Conservation (phyloP, 1,140 invertebrate genomes). For the Cydia pomonella region DNA sequence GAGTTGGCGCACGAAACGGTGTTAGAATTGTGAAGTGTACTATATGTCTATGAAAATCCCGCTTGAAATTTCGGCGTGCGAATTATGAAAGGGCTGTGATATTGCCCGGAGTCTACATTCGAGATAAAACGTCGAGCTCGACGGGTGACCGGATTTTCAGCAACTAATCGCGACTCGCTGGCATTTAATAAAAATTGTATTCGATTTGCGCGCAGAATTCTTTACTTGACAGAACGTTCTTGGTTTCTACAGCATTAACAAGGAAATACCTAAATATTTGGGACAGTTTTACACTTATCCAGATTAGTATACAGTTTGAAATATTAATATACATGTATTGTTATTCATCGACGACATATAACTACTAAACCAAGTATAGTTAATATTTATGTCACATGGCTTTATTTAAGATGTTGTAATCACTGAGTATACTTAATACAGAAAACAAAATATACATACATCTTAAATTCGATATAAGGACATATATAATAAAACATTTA, state of each 20-base stretch:
- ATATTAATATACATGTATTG: too few species aligned
- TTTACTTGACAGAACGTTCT: not conserved
- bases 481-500: too few species aligned
- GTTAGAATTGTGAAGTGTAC: not conserved
- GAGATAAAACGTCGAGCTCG: slow-evolving; percentile 52
- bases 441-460: too few species aligned
- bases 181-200: slow-evolving; percentile 43
- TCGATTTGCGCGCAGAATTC: slow-evolving; percentile 32
- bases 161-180: slow-evolving; percentile 40
- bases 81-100: slow-evolving; percentile 43
- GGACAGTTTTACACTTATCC: not conserved
- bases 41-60: not conserved
- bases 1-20: slow-evolving; percentile 28
- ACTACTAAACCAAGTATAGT: too few species aligned
- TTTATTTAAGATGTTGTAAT: too few species aligned
- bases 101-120: slow-evolving; percentile 59
- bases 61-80: slow-evolving; percentile 37
- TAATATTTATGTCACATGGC: too few species aligned
- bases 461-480: too few species aligned
- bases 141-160: slow-evolving; percentile 40
- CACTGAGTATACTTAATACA: too few species aligned
- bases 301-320: not conserved
- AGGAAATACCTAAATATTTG: not conserved
- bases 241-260: not conserved
- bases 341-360: too few species aligned